Base-by-base conservation (phyloP, 2,113 vertebrate species). In the Sprattus sprattus region DNA sequence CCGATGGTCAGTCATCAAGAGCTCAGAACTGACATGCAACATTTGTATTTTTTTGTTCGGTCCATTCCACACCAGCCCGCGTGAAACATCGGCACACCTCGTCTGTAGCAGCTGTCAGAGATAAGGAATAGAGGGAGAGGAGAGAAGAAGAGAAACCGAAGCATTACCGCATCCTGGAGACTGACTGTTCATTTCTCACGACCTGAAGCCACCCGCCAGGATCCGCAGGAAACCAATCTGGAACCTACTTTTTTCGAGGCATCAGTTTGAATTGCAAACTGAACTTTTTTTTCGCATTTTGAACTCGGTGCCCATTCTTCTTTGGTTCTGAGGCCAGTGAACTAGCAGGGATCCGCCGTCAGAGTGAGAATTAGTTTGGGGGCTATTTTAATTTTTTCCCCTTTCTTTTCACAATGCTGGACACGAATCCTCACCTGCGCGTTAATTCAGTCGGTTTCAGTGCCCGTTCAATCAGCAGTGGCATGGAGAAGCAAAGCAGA, bases 371-470 rank as follows among this genome's bases (percentile, higher is more conserved):
- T 46, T 32, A 52, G 78, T 50, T 82, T 81, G n/a, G 52, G 82
- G 49, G 46, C 83, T 75, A 83, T 81, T 71, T 50, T 44, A 11
- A 20, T n/a, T 75, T 8, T 67, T 86, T 60, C 15, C 25, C 15
- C 25, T 39, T 67, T 39, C 46, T 44, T 8, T n/a, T 83, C 64
- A 82, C 86, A 78, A 92, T 94, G 93, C 88, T 94, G 91, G 90
- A 93, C 49, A 91, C 91, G 46, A 88, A 89, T 75, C 87, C 87
- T 45, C 75, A 88, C n/a, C 89, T 93, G 84, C 64, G 85, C 85
- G 91, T 91, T 44, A 83, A 93, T 64, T 84, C 92, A 28, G 84
- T 90, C 92, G 86, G 90, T 25, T 91, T 93, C 87, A 85, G 91
- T 87, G 75, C 89, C 87, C 91, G 91, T 57, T 91, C 92, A 93